Evolutionary conservation across 2,113 vertebrate genomes (phyloP).

Genomic region (Progne subis): DNA sequence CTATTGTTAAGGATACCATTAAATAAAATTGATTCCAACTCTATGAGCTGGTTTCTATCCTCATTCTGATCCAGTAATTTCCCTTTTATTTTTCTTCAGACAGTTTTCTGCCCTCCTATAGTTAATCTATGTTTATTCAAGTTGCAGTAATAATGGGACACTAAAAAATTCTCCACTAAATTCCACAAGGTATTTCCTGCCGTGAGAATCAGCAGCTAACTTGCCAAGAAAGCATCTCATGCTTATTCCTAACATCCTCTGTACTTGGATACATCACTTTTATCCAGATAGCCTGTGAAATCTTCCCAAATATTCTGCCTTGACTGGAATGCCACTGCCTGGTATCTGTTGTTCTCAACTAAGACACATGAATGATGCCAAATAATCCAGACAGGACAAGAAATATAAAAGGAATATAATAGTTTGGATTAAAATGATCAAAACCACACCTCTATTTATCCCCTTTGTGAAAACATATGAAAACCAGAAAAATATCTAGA

Average conservation of each 20-base stretch:
- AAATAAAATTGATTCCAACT: not conserved
- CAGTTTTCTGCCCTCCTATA: not conserved
- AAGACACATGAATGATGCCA: not conserved
- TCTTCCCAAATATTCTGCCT: not conserved
- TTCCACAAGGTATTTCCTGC: not conserved
- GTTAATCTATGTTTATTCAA: not conserved
- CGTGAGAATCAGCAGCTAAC: not conserved
- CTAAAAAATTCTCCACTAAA: not conserved
- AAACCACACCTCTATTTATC: not conserved
- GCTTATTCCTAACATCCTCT: not conserved
- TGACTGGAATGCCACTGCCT: not conserved
- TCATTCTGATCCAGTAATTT: not conserved
- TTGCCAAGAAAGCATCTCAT: not conserved
- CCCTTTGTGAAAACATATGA: not conserved
- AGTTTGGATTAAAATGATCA: not conserved
- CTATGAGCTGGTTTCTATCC: not conserved
- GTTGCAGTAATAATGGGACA: not conserved
- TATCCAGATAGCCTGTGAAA: not conserved
- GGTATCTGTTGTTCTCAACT: not conserved
- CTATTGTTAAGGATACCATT: not conserved
- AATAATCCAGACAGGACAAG: not conserved
- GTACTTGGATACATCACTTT: not conserved
- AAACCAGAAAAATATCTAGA: not conserved
- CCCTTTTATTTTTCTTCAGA: not conserved
- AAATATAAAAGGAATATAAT: not conserved